phyloP scores from a whole-genome alignment of 2,113 vertebrate genomes.

The Thalassarche chlororhynchos region DNA sequence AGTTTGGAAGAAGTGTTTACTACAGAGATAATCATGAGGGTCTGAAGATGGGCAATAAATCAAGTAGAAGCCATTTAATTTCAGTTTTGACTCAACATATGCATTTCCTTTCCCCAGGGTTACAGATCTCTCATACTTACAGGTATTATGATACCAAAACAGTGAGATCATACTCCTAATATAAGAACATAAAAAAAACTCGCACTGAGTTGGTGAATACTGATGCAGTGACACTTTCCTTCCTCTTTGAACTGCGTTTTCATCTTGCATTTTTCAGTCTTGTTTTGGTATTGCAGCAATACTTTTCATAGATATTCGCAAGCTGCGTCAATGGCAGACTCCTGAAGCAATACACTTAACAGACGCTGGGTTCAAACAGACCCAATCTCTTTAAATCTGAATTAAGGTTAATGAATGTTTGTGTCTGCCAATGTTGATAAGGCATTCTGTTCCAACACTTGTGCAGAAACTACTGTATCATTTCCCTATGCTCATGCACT shows the following conservation, averaged over 20 bases:
- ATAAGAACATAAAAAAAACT: background rate
- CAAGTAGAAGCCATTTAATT: background rate
- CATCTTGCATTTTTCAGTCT: background rate
- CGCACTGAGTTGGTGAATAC: background rate
- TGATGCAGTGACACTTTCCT: background rate
- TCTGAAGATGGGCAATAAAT: background rate
- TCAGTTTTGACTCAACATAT: background rate
- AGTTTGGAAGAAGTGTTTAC: background rate
- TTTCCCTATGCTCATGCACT: background rate
- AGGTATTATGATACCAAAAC: accelerated
- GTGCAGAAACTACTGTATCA: background rate
- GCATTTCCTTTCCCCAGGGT: background rate
- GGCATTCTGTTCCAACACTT: background rate
- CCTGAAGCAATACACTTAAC: background rate
- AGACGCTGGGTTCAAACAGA: background rate
- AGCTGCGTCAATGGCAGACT: background rate
- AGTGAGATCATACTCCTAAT: background rate
- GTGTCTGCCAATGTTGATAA: background rate
- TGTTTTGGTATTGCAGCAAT: background rate
- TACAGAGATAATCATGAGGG: background rate
- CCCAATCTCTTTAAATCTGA: background rate
- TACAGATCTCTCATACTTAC: background rate
- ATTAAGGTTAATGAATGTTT: background rate
- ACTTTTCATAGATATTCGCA: background rate
- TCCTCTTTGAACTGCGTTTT: background rate